Base-by-base conservation (phyloP, 2,113 vertebrate species). In the Catharus minimus region DNA sequence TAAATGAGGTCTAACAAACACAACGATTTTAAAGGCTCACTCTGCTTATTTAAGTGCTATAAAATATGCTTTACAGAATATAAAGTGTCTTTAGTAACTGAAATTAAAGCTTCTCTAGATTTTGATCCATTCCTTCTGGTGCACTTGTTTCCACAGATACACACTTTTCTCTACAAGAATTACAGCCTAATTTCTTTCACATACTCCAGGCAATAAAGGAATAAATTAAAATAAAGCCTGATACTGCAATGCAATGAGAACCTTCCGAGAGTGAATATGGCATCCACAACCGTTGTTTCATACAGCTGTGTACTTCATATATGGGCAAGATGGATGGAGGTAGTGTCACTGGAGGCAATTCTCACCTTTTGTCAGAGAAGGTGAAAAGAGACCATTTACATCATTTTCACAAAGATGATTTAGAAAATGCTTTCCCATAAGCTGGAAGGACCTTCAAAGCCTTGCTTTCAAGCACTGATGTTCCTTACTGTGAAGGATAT, bases 161-260 rank as follows among this genome's bases (percentile, higher is more conserved):
- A 49, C 32, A 12, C 14, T 77, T 85, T 86, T 30, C n/a, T 55
- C 24, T 28, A 15, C 0, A 1, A 85, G 52, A 82, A 94, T 66
- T 39, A 67, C 71, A 67, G 47, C 43, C 39, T 49, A 43, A 82
- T 79, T n/a, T 52, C 36, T 89, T 84, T 90, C 71, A 76, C 60
- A 17, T 88, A 79, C 50, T 77, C 43, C 47, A 66, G 64, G 69
- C 64, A 90, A 79, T 80, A 93, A 92, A 87, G 81, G 46, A 92
- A 93, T 92, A 89, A 93, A 93, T 39, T 10, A 58, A 89, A 93
- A 79, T 92, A 91, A 91, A 89, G 71, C 56, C 81, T 64, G 56
- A 80, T 91, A 41, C 50, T 76, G 30, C 71, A 60, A 18, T 32
- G 71, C 49, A 71, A 69, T 52, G 60, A 77, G 74, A 92, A 60